A percentile compares a stretch with the other conserved stretches of the same genome.
Conservation (phyloP, 2,888 invertebrate genomes). For the Aspidiotus destructor region DNA sequence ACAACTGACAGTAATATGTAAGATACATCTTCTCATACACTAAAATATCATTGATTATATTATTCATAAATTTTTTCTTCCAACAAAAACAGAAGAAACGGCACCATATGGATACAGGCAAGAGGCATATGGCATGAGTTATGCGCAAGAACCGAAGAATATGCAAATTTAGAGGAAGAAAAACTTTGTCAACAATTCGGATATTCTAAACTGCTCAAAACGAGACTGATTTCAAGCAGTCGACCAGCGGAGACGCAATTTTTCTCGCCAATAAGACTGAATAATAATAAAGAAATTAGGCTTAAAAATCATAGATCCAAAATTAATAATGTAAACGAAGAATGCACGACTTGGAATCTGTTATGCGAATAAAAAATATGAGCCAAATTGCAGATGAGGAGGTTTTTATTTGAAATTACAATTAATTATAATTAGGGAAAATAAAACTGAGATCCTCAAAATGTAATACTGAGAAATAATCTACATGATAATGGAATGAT, state of each 20-base stretch:
- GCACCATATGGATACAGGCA: slow-evolving; percentile 17
- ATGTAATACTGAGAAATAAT: neutral
- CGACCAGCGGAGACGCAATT: neutral
- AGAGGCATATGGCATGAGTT: slow-evolving; percentile 33
- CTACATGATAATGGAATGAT: neutral
- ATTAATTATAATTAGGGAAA: no score
- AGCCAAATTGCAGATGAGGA: no score
- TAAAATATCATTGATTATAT: neutral
- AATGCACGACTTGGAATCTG: no score
- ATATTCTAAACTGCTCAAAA: neutral
- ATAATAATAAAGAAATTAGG: slow-evolving; percentile 1
- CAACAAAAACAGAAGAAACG: slow-evolving; percentile 31
- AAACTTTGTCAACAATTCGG: slow-evolving; percentile 17
- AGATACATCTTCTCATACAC: neutral
- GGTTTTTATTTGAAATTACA: no score
- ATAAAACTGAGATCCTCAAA: no score
- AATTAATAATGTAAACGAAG: no score
- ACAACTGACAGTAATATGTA: slow-evolving; percentile 5
- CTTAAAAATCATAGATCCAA: neutral
- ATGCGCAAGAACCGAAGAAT: slow-evolving; percentile 25
- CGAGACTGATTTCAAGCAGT: neutral
- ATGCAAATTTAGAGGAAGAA: neutral
- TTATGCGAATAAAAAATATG: no score
- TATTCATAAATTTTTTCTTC: no score
- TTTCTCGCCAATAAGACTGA: neutral